phyloP scores from a whole-genome alignment of 2,888 invertebrate genomes.

The Eledona agricola region DNA sequence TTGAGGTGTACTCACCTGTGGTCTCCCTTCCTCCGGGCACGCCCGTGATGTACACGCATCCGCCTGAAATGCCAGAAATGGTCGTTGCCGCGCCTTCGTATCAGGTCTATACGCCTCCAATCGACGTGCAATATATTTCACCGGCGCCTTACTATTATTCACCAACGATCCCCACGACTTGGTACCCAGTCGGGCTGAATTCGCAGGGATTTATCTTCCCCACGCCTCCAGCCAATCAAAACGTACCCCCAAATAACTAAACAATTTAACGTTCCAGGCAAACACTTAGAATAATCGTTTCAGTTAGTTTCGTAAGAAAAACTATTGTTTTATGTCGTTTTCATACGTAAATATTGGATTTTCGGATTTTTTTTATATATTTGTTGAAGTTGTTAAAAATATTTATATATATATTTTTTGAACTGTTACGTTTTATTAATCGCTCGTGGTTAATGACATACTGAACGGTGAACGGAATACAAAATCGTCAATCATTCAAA shows the following conservation, averaged over 20 bases:
- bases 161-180: constrained; percentile 46
- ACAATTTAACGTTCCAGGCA: too few species aligned
- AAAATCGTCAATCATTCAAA: constrained; percentile 19
- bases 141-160: constrained; percentile 47
- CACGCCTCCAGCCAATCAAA: constrained; percentile 23
- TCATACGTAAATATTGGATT: too few species aligned
- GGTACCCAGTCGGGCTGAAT: constrained; percentile 45
- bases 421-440: constrained; percentile 5
- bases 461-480: constrained; percentile 14
- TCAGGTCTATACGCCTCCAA: constrained; percentile 46
- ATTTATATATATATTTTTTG: too few species aligned
- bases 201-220: constrained; percentile 52
- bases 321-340: too few species aligned
- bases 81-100: constrained; percentile 46
- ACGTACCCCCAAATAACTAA: constrained; percentile 22
- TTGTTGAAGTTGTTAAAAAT: too few species aligned
- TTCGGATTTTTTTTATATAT: too few species aligned
- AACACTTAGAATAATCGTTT: too few species aligned
- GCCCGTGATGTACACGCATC: constrained; percentile 46
- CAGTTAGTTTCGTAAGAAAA: too few species aligned
- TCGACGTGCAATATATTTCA: constrained; percentile 47
- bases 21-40: constrained; percentile 45
- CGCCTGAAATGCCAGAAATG: constrained; percentile 45
- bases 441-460: constrained; percentile 11
- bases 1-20: constrained; percentile 49